Evolutionary conservation across 2,888 invertebrate species (phyloP).

Genomic region (Tubiluchus corallicola): DNA sequence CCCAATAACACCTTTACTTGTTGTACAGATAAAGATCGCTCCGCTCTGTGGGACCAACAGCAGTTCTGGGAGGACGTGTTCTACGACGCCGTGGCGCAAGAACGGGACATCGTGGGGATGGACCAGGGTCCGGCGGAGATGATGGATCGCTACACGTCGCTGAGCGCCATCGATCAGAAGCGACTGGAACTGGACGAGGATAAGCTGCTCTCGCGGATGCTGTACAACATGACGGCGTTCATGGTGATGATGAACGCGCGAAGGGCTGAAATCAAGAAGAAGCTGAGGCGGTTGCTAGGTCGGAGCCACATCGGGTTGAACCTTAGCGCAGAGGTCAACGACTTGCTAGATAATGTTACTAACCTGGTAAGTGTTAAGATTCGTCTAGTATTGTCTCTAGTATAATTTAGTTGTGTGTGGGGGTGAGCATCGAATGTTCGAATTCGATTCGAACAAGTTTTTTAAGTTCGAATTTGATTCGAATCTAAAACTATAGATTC

Average conservation of each 20-base stretch:
- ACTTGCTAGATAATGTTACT: conserved; percentile 78
- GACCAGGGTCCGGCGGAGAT: conserved; percentile 97
- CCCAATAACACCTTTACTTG: too few relatives aligned
- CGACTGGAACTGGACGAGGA: conserved; percentile 96
- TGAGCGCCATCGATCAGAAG: conserved; percentile 76
- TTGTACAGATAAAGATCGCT: neutral
- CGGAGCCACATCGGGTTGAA: conserved; percentile 96
- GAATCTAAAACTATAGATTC: too few relatives aligned
- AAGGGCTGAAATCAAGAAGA: conserved; percentile 45
- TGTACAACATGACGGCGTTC: conserved; percentile 89
- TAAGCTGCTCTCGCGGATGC: conserved; percentile 71
- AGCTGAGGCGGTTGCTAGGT: conserved; percentile 75
- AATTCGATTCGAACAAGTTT: too few relatives aligned
- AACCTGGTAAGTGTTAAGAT: conserved; percentile 53
- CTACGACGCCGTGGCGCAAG: conserved; percentile 90
- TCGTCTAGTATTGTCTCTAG: neutral
- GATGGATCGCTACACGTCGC: conserved; percentile 77
- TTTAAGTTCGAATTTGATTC: too few relatives aligned
- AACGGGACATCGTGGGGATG: conserved; percentile 97
- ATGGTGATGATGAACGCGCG: conserved; percentile 62
- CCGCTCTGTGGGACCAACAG: neutral
- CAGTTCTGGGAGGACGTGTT: conserved; percentile 1
- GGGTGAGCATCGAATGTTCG: too few relatives aligned
- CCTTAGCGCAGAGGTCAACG: conserved; percentile 93
- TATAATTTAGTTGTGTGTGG: conserved; percentile 1